phyloP scores from a whole-genome alignment of 2,888 invertebrate species.

The Teleiodes luculella region DNA sequence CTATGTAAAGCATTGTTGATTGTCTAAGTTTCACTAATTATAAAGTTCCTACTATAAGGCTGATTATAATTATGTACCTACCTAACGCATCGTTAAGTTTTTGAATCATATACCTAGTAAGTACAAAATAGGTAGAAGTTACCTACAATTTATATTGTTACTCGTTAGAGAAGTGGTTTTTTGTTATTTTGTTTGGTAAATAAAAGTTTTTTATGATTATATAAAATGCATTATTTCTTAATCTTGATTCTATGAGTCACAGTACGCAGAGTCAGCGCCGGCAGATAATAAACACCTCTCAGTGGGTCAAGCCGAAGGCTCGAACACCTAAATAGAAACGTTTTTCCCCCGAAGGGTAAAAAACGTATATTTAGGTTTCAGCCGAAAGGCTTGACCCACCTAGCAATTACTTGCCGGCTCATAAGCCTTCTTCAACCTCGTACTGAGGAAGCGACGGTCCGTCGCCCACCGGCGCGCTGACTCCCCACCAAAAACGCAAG shows the following conservation, averaged over 20 bases:
- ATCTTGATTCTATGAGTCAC: background rate
- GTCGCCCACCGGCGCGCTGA: background rate
- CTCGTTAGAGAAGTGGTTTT: background rate
- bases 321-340: slow-evolving; percentile 16
- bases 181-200: background rate
- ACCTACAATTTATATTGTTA: background rate
- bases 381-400: slow-evolving; percentile 15
- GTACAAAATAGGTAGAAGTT: background rate
- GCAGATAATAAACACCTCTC: slow-evolving; percentile 16
- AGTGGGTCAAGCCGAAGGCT: slow-evolving; percentile 15
- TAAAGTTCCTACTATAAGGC: background rate
- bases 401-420: slow-evolving; percentile 5
- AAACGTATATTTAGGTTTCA: slow-evolving; percentile 17
- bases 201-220: background rate
- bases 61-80: background rate
- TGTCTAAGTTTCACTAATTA: background rate
- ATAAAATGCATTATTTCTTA: background rate
- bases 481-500: background rate
- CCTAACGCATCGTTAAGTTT: background rate
- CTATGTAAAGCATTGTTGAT: background rate
- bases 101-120: background rate
- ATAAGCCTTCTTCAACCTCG: background rate
- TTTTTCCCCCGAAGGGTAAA: slow-evolving; percentile 17
- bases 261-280: slow-evolving; percentile 17
- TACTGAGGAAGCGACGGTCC: background rate